Base-by-base conservation (phyloP, 2,113 vertebrate species). In the Scophthalmus maximus region DNA sequence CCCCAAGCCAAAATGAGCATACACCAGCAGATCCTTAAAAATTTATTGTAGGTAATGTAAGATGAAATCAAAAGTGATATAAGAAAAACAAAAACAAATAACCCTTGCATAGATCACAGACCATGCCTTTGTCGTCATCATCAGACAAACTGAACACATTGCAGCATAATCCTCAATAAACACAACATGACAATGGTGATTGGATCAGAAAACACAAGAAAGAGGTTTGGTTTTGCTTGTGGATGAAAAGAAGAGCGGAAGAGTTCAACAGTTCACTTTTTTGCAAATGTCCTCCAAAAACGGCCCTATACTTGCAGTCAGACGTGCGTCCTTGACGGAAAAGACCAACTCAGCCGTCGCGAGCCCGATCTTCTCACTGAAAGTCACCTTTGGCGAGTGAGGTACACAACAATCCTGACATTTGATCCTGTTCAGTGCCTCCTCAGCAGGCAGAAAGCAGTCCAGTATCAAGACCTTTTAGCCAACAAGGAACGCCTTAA, bases 61-160 rank as follows among this genome's bases (percentile, higher is more conserved):
- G 95, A 95, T 94, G 92, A 97, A 94, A 95, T 95, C 91, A 93
- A 93, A 93, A 76, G 93, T 95, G 93, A 95, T 93, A 95, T 92
- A 95, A 95, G 92, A 94, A 91, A 89, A 61, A 74, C 23, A 51
- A 60, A 79, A 90, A 86, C n/a, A 84, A 89, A 80, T 85, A 89
- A 94, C 92, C 95, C 95, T 93, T 96, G 96, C 96, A 98, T 97
- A 96, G 96, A 95, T 95, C 95, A 95, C 94, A 94, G 95, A 95
- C 95, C 96, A 96, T 96, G 95, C 95, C 87, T 89, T 94, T 93
- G 88, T 95, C 90, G 88, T 95, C 90, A 89, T 82, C 92, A 92
- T 92, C 89, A 91, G 92, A 94, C 92, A 92, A 94, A 88, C 86
- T 92, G 84, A 71, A 92, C 93, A 94, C 78, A 82, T 83, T 79